Percentiles rank a stretch among this genome's conserved stretches.
Conservation (phyloP, 2,113 vertebrate species). For the Gasterosteus nipponicus region DNA sequence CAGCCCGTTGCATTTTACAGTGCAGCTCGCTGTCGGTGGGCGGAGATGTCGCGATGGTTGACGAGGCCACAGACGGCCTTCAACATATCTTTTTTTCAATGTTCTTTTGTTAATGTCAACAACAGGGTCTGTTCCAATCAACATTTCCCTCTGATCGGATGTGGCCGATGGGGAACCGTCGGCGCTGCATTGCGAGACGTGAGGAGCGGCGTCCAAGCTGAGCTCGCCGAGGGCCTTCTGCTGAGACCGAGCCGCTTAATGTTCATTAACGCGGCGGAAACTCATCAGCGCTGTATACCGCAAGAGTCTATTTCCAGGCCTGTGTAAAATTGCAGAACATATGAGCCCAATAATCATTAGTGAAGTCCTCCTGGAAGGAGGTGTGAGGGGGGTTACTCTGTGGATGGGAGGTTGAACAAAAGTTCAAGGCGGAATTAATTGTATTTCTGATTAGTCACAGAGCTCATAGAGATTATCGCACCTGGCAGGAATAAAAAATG, state of each 20-base stretch:
- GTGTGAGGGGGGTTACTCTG: constrained; percentile 16
- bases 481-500: not conserved
- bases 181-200: constrained; percentile 21
- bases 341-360: constrained; percentile 60
- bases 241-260: constrained; percentile 55
- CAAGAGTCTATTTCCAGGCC: constrained; percentile 58
- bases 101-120: not conserved
- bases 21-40: not conserved
- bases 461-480: not conserved
- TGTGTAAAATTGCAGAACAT: constrained; percentile 61
- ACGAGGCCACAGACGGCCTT: not conserved
- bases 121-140: constrained; percentile 32
- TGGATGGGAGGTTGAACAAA: constrained; percentile 58
- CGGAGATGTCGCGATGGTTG: not conserved
- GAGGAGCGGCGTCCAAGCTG: constrained; percentile 42
- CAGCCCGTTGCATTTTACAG: constrained; percentile 16
- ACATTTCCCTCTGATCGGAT: constrained; percentile 20
- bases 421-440: constrained; percentile 56
- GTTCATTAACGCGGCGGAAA: constrained; percentile 58
- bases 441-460: constrained; percentile 39
- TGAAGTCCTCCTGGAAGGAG: constrained; percentile 47
- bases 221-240: constrained; percentile 32
- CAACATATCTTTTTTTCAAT: constrained; percentile 23
- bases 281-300: constrained; percentile 50
- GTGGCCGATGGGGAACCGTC: constrained; percentile 40